Conservation (phyloP, 2,113 vertebrate genomes). For the Aplodontia rufa region DNA sequence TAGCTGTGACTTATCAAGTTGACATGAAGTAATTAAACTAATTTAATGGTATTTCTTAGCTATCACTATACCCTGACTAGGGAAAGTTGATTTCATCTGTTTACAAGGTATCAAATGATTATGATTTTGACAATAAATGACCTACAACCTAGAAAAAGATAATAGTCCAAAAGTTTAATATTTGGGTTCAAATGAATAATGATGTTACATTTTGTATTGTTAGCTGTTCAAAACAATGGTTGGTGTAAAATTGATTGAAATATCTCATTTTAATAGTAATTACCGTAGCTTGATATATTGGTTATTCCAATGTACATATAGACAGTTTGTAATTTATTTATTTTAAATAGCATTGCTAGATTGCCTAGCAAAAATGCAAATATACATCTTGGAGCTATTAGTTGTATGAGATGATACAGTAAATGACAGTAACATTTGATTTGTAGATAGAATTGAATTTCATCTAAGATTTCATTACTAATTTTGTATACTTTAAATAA, state of each 20-base stretch:
- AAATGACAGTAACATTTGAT: constrained; percentile 33
- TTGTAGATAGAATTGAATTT: neutral
- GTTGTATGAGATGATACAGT: neutral
- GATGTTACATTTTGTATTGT: neutral
- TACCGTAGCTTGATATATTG: constrained; percentile 7
- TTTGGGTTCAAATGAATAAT: constrained; percentile 24
- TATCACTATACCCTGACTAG: constrained; percentile 71
- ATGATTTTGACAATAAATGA: constrained; percentile 58
- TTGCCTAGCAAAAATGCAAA: constrained; percentile 41
- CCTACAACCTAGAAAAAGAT: constrained; percentile 45
- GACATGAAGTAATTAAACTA: constrained; percentile 85
- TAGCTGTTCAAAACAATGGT: neutral
- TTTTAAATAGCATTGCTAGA: constrained; percentile 38
- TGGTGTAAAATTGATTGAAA: constrained; percentile 33
- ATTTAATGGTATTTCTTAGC: constrained; percentile 82
- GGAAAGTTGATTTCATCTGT: constrained; percentile 68
- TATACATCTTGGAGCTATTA: constrained; percentile 12
- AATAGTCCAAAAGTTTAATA: constrained; percentile 2
- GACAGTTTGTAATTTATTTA: neutral
- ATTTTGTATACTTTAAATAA: constrained; percentile 1
- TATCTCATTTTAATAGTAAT: neutral
- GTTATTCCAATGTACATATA: neutral
- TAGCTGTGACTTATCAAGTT: constrained; percentile 78
- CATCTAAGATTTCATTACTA: constrained; percentile 38
- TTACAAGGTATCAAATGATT: constrained; percentile 61